A percentile compares a stretch with the other conserved stretches of the same genome.
These are phyloP conservation scores for Sylvilagus bachmani DNA, from an alignment of 2,113 vertebrate species.

Conservation along the genomic window DNA sequence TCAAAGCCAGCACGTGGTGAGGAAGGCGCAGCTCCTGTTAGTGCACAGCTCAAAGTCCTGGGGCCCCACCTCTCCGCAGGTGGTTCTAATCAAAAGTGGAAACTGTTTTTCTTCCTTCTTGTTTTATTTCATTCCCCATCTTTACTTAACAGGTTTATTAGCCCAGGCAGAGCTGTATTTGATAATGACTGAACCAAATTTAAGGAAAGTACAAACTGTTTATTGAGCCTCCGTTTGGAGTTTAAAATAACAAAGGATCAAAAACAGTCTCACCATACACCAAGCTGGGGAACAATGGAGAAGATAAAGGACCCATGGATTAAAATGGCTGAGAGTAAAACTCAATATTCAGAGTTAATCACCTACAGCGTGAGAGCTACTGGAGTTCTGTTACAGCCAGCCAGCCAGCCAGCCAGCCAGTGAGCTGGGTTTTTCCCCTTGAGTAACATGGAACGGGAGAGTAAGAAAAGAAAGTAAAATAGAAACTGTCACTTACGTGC, in stretches of 20 bases:
- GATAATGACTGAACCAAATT: constrained; percentile 55
- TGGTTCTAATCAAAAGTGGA: constrained; percentile 58
- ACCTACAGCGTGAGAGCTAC: constrained; percentile 69
- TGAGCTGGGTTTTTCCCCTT: constrained; percentile 61
- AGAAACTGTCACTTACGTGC: constrained; percentile 94
- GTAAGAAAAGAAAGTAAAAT: neutral
- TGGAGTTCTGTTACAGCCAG: constrained; percentile 48
- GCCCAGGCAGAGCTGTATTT: neutral
- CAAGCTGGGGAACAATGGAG: constrained; percentile 68
- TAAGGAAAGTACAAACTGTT: constrained; percentile 73
- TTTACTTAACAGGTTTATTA: constrained; percentile 52
- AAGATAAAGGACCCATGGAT: constrained; percentile 48
- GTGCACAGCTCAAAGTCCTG: neutral
- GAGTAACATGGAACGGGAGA: constrained; percentile 61
- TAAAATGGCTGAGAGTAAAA: constrained; percentile 56
- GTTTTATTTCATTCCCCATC: constrained; percentile 23
- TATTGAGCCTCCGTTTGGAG: constrained; percentile 26
- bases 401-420: neutral
- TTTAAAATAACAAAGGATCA: constrained; percentile 76
- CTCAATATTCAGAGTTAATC: constrained; percentile 82
- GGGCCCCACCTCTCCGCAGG: neutral
- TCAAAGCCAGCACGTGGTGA: neutral
- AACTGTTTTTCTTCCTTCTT: constrained; percentile 19
- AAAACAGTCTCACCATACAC: constrained; percentile 33
- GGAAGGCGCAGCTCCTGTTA: neutral